Conservation (phyloP, 2,113 vertebrate genomes). For the Paracanthobrama guichenoti region DNA sequence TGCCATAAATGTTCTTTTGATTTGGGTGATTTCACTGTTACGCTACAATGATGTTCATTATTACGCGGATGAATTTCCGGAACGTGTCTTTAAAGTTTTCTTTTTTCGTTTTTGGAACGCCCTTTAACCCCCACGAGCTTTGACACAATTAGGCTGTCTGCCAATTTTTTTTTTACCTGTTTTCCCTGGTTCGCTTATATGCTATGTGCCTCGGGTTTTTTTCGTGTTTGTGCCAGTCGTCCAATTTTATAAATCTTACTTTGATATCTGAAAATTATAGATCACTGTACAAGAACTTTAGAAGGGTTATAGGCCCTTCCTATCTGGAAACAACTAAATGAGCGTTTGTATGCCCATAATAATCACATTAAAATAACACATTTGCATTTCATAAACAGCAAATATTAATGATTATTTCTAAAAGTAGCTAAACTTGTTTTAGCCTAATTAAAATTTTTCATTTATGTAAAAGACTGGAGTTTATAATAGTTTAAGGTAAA, state of each 20-base stretch:
- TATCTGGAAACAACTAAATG: not conserved
- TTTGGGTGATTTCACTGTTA: constrained; percentile 93
- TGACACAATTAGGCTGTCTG: not conserved
- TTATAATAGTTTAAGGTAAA: not conserved
- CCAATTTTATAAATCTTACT: no score
- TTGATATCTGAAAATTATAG: not conserved
- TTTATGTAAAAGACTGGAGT: not conserved
- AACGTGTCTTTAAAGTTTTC: constrained; percentile 74
- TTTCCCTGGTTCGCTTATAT: not conserved
- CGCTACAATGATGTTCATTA: constrained; percentile 77
- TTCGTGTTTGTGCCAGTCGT: no score
- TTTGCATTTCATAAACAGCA: not conserved
- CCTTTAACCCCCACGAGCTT: constrained; percentile 31
- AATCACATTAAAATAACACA: not conserved
- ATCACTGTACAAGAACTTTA: not conserved
- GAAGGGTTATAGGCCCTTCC: not conserved
- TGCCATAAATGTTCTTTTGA: constrained; percentile 99
- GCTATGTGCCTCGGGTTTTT: not conserved
- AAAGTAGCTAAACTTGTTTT: not conserved
- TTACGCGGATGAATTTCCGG: constrained; percentile 75
- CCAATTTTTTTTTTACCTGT: not conserved
- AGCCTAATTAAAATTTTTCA: not conserved
- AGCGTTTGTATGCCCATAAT: not conserved
- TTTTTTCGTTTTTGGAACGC: constrained; percentile 57
- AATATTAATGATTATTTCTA: not conserved